Conservation (phyloP, 2,888 invertebrate species). For the Lottia gigantea region DNA sequence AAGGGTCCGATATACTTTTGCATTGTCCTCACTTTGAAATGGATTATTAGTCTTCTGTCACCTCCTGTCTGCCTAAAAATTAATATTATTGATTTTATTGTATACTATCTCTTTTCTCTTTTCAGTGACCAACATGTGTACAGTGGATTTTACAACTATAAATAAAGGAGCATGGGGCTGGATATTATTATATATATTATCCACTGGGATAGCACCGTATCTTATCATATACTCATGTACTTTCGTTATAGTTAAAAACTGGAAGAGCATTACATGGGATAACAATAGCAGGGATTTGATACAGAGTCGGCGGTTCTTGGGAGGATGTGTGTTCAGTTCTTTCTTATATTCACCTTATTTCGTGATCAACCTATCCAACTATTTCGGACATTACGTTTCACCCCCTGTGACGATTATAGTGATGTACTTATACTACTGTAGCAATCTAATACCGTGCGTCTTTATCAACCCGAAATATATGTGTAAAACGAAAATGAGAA, state of each 20-base stretch:
- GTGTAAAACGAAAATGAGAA: background rate
- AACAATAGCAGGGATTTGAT: background rate
- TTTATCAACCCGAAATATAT: background rate
- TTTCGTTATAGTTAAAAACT: background rate
- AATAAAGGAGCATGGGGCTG: slow-evolving; percentile 7
- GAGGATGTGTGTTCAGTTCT: background rate
- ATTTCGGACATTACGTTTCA: background rate
- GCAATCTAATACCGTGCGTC: background rate
- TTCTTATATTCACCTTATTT: background rate
- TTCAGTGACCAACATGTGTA: slow-evolving; percentile 16
- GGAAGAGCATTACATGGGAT: background rate
- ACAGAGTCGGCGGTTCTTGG: background rate
- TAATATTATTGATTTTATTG: background rate
- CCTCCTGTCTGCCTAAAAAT: too few relatives aligned
- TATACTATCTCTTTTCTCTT: background rate
- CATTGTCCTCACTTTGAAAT: too few relatives aligned
- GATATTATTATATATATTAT: background rate
- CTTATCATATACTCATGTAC: background rate
- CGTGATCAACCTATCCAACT: background rate
- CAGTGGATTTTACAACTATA: slow-evolving; percentile 13
- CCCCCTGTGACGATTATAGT: background rate
- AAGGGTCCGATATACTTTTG: too few relatives aligned
- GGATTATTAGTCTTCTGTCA: too few relatives aligned
- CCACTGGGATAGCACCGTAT: slow-evolving; percentile 5
- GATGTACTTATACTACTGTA: background rate